Evolutionary conservation across 2,797 vertebrate genomes (phyloP), one percentile per base, ranked within the genome.

Genomic region (Zenarchopterus dispar): DNA sequence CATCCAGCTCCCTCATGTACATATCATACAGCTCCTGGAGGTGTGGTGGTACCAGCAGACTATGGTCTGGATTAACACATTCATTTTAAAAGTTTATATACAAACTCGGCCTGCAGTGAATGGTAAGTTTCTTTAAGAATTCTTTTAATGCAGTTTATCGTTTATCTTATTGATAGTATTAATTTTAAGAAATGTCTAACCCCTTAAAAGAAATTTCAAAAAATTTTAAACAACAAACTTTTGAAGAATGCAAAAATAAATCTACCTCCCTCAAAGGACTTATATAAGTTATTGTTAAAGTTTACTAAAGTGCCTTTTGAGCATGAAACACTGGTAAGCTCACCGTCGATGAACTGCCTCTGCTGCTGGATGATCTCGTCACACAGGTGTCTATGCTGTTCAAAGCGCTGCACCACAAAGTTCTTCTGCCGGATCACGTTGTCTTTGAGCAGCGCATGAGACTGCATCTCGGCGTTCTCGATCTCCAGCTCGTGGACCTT

Each of bases 341-440:
- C 65, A 89, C 89, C 95, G 0, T 92, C 48, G 0, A 97, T 96
- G 75, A 97, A 90, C 84, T 91, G 94, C 22, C 92, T 87, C 90
- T 98, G 96, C 80, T 94, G 94, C 84, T 93, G 94, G 54, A 97
- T 96, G 89, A 97, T 95, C 85, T 94, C 92, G 0, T 96, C 90
- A 22, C 96, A 97, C 56, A 97, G 92, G 75, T 92, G 89, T 22
- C 92, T 84, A 85, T 96, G 95, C 78, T 91, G 93, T 86, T 96
- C 94, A 51, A 96, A 95, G 39, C 92, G 92, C 66, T 92, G 95
- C 79, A 95, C 88, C 57, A 94, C 93, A 23, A 91, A 89, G 62
- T 94, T 92, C 8, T 94, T 95, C 70, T 93, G 95, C 5, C 93
- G 92, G 74, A 94, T 94, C 50, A 94, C 91, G n/a, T 93, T 95